A percentile compares a stretch with the other conserved stretches of the same genome.
Evolutionary conservation across 1,140 invertebrate genomes (phyloP).

Genomic region (Zaprionus tsacasi): DNA sequence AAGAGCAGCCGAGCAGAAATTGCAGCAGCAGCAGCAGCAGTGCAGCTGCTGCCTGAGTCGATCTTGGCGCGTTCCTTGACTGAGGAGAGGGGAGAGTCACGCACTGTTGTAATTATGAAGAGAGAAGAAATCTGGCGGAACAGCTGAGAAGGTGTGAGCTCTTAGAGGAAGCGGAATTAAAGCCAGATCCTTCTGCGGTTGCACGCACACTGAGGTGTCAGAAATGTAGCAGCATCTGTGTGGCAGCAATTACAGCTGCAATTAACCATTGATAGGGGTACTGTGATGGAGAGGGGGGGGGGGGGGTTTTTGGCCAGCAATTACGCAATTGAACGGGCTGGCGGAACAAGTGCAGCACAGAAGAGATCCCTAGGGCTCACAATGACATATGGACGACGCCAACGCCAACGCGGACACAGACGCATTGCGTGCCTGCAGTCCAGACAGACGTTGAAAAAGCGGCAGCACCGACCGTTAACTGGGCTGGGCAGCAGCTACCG

Average conservation of each 20-base stretch:
- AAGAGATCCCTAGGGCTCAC: neutral
- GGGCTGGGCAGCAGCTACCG: conserved; percentile 34
- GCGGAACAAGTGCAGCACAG: conserved; percentile 37
- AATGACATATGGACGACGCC: conserved; percentile 57
- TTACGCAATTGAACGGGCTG: conserved; percentile 41
- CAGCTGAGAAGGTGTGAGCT: conserved; percentile 65
- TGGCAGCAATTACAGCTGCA: conserved; percentile 62
- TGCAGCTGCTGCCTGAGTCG: conserved; percentile 49
- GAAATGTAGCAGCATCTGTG: conserved; percentile 55
- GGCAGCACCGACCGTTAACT: conserved; percentile 54
- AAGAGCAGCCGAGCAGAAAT: neutral
- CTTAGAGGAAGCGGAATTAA: conserved; percentile 45
- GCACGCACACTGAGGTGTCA: conserved; percentile 59
- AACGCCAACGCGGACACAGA: conserved; percentile 48
- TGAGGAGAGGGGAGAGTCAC: conserved; percentile 38
- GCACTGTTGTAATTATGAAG: conserved; percentile 51
- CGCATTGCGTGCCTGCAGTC: conserved; percentile 29
- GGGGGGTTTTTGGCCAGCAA: neutral
- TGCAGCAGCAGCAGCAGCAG: conserved; percentile 31
- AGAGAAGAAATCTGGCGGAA: conserved; percentile 65
- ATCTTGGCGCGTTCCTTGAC: conserved; percentile 59
- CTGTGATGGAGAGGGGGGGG: neutral
- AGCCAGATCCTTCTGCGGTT: conserved; percentile 60
- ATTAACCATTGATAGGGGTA: conserved; percentile 36
- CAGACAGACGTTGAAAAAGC: conserved; percentile 56